These are phyloP conservation scores for Euthynnus affinis DNA, from an alignment of 2,797 vertebrate species.

Conservation along the genomic window DNA sequence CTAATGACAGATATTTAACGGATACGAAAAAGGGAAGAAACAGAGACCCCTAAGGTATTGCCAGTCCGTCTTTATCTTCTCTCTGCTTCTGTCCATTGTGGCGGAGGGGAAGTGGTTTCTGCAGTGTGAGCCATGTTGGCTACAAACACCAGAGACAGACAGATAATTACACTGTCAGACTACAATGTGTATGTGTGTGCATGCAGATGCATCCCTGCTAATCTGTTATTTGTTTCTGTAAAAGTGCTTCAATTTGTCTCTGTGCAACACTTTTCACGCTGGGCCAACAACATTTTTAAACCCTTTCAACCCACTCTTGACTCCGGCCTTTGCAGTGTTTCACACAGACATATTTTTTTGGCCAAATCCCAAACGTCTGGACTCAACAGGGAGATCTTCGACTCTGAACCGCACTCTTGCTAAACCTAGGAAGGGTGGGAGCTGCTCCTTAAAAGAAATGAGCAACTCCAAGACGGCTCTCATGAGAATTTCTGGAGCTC, in stretches of 20 bases:
- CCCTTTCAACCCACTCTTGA: conserved; percentile 19
- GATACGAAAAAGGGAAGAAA: conserved; percentile 9
- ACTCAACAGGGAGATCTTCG: conserved; percentile 37
- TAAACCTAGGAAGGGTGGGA: conserved; percentile 22
- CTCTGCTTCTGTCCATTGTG: conserved; percentile 64
- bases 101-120: conserved; percentile 65
- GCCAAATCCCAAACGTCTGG: conserved; percentile 40
- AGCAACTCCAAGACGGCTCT: conserved; percentile 26
- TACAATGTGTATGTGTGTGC: conserved; percentile 6
- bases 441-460: conserved; percentile 25
- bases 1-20: conserved; percentile 40
- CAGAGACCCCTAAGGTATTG: conserved; percentile 45
- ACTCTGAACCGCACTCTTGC: conserved; percentile 26
- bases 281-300: background rate
- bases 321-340: conserved; percentile 4
- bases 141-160: conserved; percentile 53
- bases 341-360: conserved; percentile 38
- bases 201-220: conserved; percentile 1
- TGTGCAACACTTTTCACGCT: conserved; percentile 19
- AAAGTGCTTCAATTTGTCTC: conserved; percentile 23
- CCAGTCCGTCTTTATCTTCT: conserved; percentile 47
- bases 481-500: conserved; percentile 41
- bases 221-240: conserved; percentile 27
- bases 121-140: conserved; percentile 47
- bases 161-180: conserved; percentile 57